phyloP scores from a whole-genome alignment of 1,140 invertebrate species.

The Cydia amplana region DNA sequence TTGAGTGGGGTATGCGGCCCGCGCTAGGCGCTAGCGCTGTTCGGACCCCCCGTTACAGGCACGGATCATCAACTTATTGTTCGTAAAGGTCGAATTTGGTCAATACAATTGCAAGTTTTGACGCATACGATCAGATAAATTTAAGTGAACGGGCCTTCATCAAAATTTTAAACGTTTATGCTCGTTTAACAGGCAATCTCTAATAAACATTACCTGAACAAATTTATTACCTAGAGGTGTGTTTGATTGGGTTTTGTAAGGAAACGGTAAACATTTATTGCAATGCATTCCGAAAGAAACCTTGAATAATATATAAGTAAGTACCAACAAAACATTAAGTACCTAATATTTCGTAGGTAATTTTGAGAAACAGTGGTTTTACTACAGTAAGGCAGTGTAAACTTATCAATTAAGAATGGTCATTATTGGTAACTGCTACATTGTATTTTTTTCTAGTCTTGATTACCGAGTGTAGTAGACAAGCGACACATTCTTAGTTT shows the following conservation, averaged over 20 bases:
- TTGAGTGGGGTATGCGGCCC: neutral
- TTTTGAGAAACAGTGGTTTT: too few species aligned
- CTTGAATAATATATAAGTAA: too few species aligned
- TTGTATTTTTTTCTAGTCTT: too few species aligned
- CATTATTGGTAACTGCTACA: too few species aligned
- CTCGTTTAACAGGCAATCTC: neutral
- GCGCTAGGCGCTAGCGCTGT: slow-evolving; percentile 18
- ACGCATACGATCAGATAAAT: slow-evolving; percentile 30
- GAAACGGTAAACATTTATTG: neutral
- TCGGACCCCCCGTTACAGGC: slow-evolving; percentile 28
- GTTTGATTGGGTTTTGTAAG: neutral
- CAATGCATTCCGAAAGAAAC: too few species aligned
- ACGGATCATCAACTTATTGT: slow-evolving; percentile 31
- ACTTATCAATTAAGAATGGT: too few species aligned
- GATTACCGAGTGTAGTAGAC: too few species aligned
- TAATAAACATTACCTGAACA: slow-evolving; percentile 6
- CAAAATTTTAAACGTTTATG: slow-evolving; percentile 5
- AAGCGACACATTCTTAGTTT: too few species aligned
- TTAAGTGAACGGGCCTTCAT: slow-evolving; percentile 6
- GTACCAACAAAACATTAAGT: too few species aligned
- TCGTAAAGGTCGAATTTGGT: slow-evolving; percentile 31
- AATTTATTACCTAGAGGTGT: neutral
- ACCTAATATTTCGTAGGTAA: too few species aligned
- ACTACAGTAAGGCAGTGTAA: too few species aligned
- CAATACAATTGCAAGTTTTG: slow-evolving; percentile 32